Conservation (phyloP, 2,113 vertebrate genomes). For the Alligator mississippiensis region DNA sequence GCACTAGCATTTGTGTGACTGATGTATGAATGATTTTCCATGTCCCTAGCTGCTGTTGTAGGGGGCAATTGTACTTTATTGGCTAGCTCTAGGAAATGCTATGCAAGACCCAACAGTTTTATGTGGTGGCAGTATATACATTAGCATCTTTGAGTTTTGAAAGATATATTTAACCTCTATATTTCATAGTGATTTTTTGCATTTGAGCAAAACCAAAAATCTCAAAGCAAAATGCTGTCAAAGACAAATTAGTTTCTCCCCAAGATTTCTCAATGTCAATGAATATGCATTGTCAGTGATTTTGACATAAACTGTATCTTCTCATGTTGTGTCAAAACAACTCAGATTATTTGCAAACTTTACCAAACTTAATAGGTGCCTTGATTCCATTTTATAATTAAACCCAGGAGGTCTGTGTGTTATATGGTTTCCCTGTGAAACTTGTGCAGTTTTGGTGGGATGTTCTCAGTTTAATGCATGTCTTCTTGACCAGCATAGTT, state of each 20-base stretch:
- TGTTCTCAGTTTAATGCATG: background rate
- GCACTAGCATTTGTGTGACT: background rate
- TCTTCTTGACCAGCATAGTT: background rate
- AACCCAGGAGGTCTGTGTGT: no score
- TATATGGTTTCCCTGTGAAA: background rate
- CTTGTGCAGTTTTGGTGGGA: background rate
- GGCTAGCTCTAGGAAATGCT: background rate
- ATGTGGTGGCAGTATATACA: background rate
- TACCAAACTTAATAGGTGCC: background rate
- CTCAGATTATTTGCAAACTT: background rate
- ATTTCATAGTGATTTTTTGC: background rate
- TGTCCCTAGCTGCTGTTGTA: background rate
- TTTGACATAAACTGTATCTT: background rate
- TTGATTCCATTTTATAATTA: no score
- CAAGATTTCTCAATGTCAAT: background rate
- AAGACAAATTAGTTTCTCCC: no score
- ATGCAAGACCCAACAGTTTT: background rate
- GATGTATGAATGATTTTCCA: background rate
- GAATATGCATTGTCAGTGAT: background rate
- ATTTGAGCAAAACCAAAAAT: background rate
- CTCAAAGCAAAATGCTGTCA: background rate
- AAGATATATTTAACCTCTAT: background rate
- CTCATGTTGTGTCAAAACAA: background rate
- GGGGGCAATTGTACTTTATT: background rate
- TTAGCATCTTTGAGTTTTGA: background rate